Evolutionary conservation across 2,888 invertebrate species (phyloP).

Genomic region (Autographa pulchrina): DNA sequence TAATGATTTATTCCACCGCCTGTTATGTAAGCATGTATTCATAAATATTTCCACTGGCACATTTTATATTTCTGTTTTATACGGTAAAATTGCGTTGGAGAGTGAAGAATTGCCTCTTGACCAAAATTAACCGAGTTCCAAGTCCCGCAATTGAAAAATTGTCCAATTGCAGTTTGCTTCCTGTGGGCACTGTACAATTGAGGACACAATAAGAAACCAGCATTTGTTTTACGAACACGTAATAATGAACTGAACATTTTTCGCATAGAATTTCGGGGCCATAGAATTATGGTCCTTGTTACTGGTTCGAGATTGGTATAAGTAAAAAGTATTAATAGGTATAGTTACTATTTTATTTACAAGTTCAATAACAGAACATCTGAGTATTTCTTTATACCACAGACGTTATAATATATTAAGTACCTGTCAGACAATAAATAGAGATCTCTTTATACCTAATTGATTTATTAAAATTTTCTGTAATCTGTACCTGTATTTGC

Average conservation of each 20-base stretch:
- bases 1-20: slow-evolving; percentile 57
- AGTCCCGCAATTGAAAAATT: slow-evolving; percentile 86
- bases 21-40: slow-evolving; percentile 50
- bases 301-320: background rate
- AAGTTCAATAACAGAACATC: background rate
- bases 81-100: slow-evolving; percentile 62
- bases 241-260: background rate
- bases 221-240: slow-evolving; percentile 20
- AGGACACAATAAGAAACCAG: slow-evolving; percentile 54
- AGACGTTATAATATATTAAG: no score
- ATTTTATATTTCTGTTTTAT: slow-evolving; percentile 60
- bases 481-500: no score
- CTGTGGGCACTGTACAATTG: slow-evolving; percentile 76
- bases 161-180: slow-evolving; percentile 86
- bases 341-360: background rate
- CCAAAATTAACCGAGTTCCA: slow-evolving; percentile 80
- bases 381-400: background rate
- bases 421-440: no score
- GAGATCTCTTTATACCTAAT: no score
- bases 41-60: slow-evolving; percentile 52
- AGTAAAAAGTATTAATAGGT: background rate
- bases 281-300: background rate
- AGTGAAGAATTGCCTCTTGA: slow-evolving; percentile 75
- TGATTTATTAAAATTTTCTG: no score
- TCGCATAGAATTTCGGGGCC: background rate